Evolutionary conservation across 1,140 invertebrate species (phyloP), one percentile per base, ranked within the genome.

Genomic region (Anoplophora glabripennis): DNA sequence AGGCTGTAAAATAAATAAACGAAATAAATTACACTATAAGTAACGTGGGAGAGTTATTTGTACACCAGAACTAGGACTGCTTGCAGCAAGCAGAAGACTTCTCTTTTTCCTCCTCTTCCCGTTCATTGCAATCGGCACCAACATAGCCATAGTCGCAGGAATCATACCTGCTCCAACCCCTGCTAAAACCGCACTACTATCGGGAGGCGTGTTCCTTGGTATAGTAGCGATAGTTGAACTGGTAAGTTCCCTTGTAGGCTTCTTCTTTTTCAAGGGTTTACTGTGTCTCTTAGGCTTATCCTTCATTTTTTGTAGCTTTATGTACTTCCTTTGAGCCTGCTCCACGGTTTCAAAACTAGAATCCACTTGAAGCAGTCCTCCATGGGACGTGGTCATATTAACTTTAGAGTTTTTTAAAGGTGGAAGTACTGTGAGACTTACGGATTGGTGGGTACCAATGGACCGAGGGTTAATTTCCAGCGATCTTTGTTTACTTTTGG

Each of bases 111-210:
- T 72, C 61, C 78, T 81, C 66, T 80, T 79, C 59, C 82, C 75
- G 2, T 83, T 85, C 38, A 89, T 76, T 70, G 89, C 84, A 80
- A 89, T 86, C 1, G 88, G 88, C 33, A 89, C 83, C 60, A 89
- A 80, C 84, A 89, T 86, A 1, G 87, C 88, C 83, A 90, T 86
- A 0, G 87, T 88, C 0, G 87, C 88, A 12, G 88, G 88, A 34
- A 90, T 74, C 83, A 89, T 86, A 1, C 87, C 88, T 28, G 88
- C 87, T 1, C 87, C 84, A 4, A 89, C 86, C 3, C 87, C 88
- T 7, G 87, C 87, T 40, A 89, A 68, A 9, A 88, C 79, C 0
- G 86, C 84, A 2, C 84, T 81, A 52, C 77, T 77, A 68, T 84
- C 37, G 64, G 65, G 14, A 67, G 57, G 35, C 4, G 51, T 57